These are phyloP conservation scores for Papilio polyxenes DNA, from an alignment of 1,140 invertebrate species.

Conservation along the genomic window DNA sequence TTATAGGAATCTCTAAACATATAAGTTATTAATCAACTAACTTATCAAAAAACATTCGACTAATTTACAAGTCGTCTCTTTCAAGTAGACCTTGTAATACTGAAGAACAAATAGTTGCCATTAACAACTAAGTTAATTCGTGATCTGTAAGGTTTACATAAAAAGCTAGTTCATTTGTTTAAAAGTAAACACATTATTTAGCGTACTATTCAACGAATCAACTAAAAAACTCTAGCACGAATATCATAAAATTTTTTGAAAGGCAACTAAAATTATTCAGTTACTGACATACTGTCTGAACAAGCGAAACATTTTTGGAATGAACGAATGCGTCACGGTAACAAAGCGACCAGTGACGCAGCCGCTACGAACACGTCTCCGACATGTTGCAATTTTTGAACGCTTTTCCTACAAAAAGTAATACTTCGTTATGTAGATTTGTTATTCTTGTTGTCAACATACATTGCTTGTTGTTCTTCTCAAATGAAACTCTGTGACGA, in stretches of 20 bases:
- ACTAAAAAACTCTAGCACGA: background rate
- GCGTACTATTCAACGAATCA: background rate
- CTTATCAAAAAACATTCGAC: no score
- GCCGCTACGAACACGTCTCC: conserved; percentile 48
- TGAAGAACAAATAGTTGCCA: no score
- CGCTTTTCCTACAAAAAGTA: conserved; percentile 43
- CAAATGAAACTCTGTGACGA: background rate
- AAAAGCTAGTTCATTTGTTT: background rate
- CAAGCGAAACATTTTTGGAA: conserved; percentile 66
- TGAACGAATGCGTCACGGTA: conserved; percentile 59
- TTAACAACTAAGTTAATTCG: no score
- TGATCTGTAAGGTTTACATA: no score
- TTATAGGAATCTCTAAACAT: no score
- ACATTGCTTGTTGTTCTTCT: background rate
- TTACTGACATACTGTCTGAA: conserved; percentile 48
- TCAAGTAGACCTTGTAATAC: no score
- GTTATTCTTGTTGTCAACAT: conserved; percentile 34
- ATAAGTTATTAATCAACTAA: no score
- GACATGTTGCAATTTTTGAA: conserved; percentile 56
- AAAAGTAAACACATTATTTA: background rate
- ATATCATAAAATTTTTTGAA: conserved; percentile 7
- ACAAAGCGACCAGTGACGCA: conserved; percentile 53
- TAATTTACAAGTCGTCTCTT: no score
- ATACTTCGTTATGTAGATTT: conserved; percentile 33
- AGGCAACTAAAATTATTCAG: conserved; percentile 50